Evolutionary conservation across 2,113 vertebrate species (phyloP), one percentile per base, ranked within the genome.

Genomic region (Vanacampus margaritifer): DNA sequence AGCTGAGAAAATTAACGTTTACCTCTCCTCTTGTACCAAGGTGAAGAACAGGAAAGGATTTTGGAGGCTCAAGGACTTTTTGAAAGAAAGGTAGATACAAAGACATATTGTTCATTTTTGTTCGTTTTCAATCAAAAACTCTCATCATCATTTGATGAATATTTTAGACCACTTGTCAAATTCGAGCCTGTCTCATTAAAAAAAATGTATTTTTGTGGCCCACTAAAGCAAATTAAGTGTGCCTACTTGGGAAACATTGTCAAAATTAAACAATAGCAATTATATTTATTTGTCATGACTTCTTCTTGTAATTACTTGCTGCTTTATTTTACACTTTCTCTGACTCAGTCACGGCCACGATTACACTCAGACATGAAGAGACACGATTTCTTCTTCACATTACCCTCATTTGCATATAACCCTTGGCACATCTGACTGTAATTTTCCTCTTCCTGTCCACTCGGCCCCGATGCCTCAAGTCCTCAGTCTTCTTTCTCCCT

Each of bases 1-100:
- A 75, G 79, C 73, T 71, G 73, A 82, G 82, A 80, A 85, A 85
- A 80, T 73, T 57, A 73, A 79, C 80, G 76, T 76, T 82, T 82
- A 73, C 76, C 50, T 58, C 80, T 65, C 80, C 67, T 69, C 59
- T 70, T 12, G 28, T 67, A 76, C 69, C 78, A 72, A 86, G 73
- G 82, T 85, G 73, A 82, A 74, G 28, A 74, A 59, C 24, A 64
- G n/a, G 1, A 51, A 24, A 59, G 39, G 24, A 48, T 69, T n/a
- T 24, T 16, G 71, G 43, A 72, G 43, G 56, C 43, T 26, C 24
- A 28, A 51, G 46, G 37, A 16, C 17, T 69, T 62, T 56, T n/a
- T 11, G 10, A 23, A 51, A 10, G n/a, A 51, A 58, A 32, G 6
- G n/a, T 12, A 50, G 4, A 23, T 43, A 73, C 59, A 23, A 65